phyloP scores from a whole-genome alignment of 2,888 invertebrate genomes.

The Fissipunctia ypsillon region DNA sequence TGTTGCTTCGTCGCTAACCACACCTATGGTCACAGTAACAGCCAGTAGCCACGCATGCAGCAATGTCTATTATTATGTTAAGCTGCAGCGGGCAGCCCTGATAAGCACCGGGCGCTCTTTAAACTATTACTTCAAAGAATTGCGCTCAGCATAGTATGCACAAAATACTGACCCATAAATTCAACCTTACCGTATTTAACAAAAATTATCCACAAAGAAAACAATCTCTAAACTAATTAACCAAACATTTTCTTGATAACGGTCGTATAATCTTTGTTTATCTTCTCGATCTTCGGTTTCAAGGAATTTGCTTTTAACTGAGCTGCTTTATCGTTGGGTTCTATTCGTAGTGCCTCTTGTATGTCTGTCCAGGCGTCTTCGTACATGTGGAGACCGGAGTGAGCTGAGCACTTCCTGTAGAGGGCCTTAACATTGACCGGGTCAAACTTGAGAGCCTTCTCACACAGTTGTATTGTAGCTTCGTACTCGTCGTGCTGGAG shows the following conservation, averaged over 20 bases:
- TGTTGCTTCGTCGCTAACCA: background rate
- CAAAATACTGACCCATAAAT: background rate
- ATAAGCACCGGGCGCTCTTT: background rate
- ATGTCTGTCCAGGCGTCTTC: conserved; percentile 92
- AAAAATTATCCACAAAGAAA: conserved; percentile 22
- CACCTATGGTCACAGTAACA: background rate
- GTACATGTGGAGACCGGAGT: conserved; percentile 91
- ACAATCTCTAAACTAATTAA: conserved; percentile 45
- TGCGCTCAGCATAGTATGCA: background rate
- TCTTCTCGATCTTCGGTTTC: conserved; percentile 89
- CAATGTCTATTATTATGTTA: background rate
- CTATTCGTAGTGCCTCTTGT: conserved; percentile 89
- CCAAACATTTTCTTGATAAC: conserved; percentile 91
- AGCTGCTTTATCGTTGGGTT: conserved; percentile 92
- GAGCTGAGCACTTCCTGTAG: conserved; percentile 95
- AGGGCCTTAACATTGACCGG: conserved; percentile 95
- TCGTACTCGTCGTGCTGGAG: conserved; percentile 92
- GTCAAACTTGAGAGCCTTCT: conserved; percentile 94
- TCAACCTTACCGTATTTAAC: no score
- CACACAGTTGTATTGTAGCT: conserved; percentile 93
- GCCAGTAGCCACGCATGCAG: no score
- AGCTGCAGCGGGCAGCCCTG: background rate
- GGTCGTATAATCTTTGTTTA: conserved; percentile 90
- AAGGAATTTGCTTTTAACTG: conserved; percentile 90
- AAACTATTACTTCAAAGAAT: background rate